Percentiles rank a stretch among this genome's conserved stretches.
Evolutionary conservation across 2,797 vertebrate genomes (phyloP).

Genomic region (Poeciliopsis infans): DNA sequence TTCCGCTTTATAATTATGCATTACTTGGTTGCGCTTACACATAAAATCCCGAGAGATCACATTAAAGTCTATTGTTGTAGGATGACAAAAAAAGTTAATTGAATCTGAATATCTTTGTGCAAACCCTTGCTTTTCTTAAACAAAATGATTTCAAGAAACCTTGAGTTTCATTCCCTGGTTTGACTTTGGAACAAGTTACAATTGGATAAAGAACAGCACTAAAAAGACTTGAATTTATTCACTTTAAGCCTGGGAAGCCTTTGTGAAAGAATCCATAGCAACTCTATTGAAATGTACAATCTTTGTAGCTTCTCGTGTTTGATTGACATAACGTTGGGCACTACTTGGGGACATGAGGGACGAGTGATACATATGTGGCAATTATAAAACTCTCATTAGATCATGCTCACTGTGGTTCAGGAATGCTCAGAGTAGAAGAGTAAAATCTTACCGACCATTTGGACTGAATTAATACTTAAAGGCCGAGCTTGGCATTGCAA

Average conservation of each 20-base stretch:
- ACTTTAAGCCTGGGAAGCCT: slow-evolving; percentile 43
- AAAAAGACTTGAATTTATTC: slow-evolving; percentile 36
- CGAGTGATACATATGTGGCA: slow-evolving; percentile 85
- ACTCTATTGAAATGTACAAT: slow-evolving; percentile 54
- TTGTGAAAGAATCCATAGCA: slow-evolving; percentile 63
- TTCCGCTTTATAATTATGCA: background rate
- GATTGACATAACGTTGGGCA: slow-evolving; percentile 78
- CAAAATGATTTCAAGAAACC: background rate
- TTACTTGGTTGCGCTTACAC: background rate
- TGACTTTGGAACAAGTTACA: slow-evolving; percentile 27
- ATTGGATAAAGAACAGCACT: slow-evolving; percentile 19
- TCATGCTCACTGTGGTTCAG: slow-evolving; percentile 41
- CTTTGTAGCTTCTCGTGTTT: slow-evolving; percentile 72
- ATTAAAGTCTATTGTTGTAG: background rate
- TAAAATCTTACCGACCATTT: slow-evolving; percentile 54
- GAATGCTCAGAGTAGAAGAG: slow-evolving; percentile 40
- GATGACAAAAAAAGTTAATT: background rate
- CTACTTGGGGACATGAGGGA: slow-evolving; percentile 74
- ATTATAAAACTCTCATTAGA: slow-evolving; percentile 81
- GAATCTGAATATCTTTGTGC: background rate
- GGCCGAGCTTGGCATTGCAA: slow-evolving; percentile 57
- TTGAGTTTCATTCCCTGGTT: slow-evolving; percentile 32
- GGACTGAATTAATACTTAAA: slow-evolving; percentile 54
- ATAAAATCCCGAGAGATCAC: background rate
- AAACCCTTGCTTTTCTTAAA: background rate